Conservation (phyloP, 2,113 vertebrate genomes). For the Oncorhynchus keta region DNA sequence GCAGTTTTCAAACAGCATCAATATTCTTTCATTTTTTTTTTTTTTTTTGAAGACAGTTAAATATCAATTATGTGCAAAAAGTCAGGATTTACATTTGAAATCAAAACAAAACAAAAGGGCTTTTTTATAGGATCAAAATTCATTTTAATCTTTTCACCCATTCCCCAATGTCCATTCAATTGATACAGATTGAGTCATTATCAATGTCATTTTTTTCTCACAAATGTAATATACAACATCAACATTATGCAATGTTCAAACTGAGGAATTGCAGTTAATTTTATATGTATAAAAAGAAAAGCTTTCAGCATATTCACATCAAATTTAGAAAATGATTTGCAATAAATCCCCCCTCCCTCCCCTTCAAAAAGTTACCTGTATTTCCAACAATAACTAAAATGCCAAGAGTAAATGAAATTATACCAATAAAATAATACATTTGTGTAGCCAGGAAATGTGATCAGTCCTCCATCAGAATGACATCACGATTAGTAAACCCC, state of each 20-base stretch:
- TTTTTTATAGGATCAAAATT: conserved; percentile 59
- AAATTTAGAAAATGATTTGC: conserved; percentile 35
- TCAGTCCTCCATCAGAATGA: conserved; percentile 39
- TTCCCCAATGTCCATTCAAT: conserved; percentile 33
- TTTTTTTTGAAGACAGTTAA: conserved; percentile 87
- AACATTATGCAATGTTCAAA: conserved; percentile 52
- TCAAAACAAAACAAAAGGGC: conserved; percentile 62
- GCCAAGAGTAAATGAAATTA: conserved; percentile 28
- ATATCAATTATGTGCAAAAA: conserved; percentile 91
- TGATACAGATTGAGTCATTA: conserved; percentile 4
- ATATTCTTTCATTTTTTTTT: conserved; percentile 73
- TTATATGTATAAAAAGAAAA: conserved; percentile 34
- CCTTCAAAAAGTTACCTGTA: conserved; percentile 56
- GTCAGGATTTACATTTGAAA: conserved; percentile 76
- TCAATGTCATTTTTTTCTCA: conserved; percentile 21
- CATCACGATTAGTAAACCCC: too few relatives aligned
- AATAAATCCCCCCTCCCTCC: conserved; percentile 28
- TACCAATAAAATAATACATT: conserved; percentile 39
- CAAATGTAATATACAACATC: conserved; percentile 58
- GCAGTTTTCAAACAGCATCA: conserved; percentile 90
- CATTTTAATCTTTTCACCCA: conserved; percentile 45
- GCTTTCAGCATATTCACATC: conserved; percentile 24
- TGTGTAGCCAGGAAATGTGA: conserved; percentile 44
- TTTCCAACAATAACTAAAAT: conserved; percentile 53
- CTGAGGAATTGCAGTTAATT: conserved; percentile 38